phyloP scores from a whole-genome alignment of 2,797 vertebrate species.

The Bradypodion ventrale region DNA sequence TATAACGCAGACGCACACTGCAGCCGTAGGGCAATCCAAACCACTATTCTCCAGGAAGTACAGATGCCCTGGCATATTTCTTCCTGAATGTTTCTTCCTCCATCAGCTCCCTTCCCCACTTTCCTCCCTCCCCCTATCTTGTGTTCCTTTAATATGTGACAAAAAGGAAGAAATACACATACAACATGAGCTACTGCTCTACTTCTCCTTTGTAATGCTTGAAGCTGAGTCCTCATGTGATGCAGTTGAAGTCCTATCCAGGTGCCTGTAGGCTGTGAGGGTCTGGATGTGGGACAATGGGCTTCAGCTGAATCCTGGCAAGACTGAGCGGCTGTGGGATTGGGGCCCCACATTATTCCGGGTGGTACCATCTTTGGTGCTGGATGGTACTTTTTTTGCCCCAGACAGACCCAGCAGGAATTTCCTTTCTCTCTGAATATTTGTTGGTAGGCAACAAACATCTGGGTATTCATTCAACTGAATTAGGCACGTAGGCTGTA shows the following conservation, averaged over 20 bases:
- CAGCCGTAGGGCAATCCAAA: conserved; percentile 26
- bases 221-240: too few species aligned
- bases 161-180: neutral
- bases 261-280: too few species aligned
- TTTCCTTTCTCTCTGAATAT: neutral
- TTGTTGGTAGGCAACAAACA: neutral
- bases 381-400: too few species aligned
- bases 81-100: neutral
- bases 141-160: neutral
- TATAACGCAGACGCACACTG: conserved; percentile 43
- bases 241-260: too few species aligned
- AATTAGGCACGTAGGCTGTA: neutral
- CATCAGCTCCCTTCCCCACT: neutral
- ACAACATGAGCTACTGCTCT: neutral
- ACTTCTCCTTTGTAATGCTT: neutral
- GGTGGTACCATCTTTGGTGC: too few species aligned
- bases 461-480: too few species aligned
- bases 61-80: conserved; percentile 31
- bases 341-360: too few species aligned
- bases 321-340: too few species aligned
- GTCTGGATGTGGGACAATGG: too few species aligned
- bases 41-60: conserved; percentile 44
- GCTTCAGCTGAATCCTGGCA: too few species aligned
- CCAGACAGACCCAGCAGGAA: too few species aligned
- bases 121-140: neutral